Base-by-base conservation (phyloP, 2,113 vertebrate genomes). In the Falco punctatus region DNA sequence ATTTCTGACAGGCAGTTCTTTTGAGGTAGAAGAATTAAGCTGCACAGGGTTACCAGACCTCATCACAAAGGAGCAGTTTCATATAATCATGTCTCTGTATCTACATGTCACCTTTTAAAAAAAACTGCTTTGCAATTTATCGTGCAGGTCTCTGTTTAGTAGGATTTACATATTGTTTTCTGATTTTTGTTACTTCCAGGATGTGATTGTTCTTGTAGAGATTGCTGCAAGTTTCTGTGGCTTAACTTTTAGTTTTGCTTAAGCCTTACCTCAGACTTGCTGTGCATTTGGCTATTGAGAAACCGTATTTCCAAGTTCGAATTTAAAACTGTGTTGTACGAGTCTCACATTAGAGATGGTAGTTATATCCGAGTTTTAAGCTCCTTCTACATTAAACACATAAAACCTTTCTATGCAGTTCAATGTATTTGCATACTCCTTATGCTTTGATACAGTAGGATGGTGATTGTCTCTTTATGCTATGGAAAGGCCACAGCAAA, bases 281-380 rank as follows among this genome's bases (percentile, higher is more conserved):
- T 82, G 57, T 82, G 49, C 27, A 13, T 81, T 52, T 88, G 66
- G 16, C 78, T 94, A 2, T 92, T 91, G 69, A 86, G 95, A 95
- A 96, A 71, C 23, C 75, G 16, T 64, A 57, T 81, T 94, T 95
- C 65, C 89, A 84, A 54, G 80, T 78, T 89, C 85, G 69, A 18
- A n/a, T 65, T 83, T 28, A 42, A 86, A 95, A 86, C 67, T 62
- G 42, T 65, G 16, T 32, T 51, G 23, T 30, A 10, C 2, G 46
- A 80, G 16, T 59, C 28, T 92, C 20, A 11, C 13, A 10, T 40
- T 17, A 26, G 62, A 54, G 22, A 2, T 18, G 20, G 42, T 61
- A 77, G 30, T 52, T 95, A 6, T 21, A 27, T 15, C 33, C 52
- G 42, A 19, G 44, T 38, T 85, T 80, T 73, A 44, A 57, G 46